phyloP scores from a whole-genome alignment of 2,888 invertebrate species.

The Asteroscopus sphinx region DNA sequence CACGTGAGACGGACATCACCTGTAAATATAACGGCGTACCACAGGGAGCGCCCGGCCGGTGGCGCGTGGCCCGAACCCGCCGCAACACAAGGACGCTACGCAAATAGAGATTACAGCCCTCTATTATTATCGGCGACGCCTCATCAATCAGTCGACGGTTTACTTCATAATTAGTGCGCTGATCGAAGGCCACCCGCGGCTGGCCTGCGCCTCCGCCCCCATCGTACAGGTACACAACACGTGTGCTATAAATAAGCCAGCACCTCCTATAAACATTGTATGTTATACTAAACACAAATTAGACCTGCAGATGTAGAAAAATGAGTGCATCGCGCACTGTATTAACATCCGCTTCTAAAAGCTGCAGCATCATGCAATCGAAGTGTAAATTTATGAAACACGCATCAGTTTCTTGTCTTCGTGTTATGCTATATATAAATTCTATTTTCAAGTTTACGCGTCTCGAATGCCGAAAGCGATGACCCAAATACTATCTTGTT shows the following conservation, averaged over 20 bases:
- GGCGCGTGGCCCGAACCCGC: conserved; percentile 54
- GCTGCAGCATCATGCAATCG: conserved; percentile 16
- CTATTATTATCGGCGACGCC: conserved; percentile 72
- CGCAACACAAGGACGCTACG: conserved; percentile 62
- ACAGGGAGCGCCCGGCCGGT: conserved; percentile 56
- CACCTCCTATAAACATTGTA: conserved; percentile 45
- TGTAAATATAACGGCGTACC: conserved; percentile 74
- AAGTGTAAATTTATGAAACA: conserved; percentile 45
- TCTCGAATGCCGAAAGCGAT: conserved; percentile 74
- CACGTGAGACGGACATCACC: conserved; percentile 79
- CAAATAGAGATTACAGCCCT: conserved; percentile 71
- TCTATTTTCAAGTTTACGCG: conserved; percentile 87
- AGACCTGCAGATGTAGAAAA: conserved; percentile 19
- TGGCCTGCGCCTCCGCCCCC: conserved; percentile 62
- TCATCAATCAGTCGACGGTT: conserved; percentile 79
- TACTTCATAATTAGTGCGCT: conserved; percentile 75
- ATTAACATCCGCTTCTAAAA: conserved; percentile 24
- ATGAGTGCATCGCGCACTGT: conserved; percentile 28
- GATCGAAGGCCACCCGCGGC: conserved; percentile 67
- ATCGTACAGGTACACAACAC: conserved; percentile 71
- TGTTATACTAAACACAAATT: conserved; percentile 64
- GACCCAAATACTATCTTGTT: conserved; percentile 82
- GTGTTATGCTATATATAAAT: conserved; percentile 74
- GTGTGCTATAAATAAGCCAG: conserved; percentile 64
- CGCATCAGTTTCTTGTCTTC: conserved; percentile 67